Base-by-base conservation (phyloP, 1,140 invertebrate genomes). In the Sinonovacula constricta region DNA sequence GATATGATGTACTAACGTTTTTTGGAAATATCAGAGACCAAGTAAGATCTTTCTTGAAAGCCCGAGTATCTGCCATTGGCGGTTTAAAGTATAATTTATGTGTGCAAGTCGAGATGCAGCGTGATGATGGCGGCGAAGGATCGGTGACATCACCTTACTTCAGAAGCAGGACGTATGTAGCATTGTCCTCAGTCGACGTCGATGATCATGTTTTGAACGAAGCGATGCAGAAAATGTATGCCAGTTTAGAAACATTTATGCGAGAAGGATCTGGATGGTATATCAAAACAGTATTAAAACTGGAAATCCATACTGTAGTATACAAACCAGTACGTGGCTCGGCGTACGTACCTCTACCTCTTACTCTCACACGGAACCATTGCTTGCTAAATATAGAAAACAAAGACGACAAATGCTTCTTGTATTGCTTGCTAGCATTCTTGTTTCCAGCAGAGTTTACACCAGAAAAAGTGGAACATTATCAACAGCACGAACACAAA, bases 151-250 rank as follows among this genome's bases (percentile, higher is more conserved):
- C 45, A 4, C 66, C 66, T 22, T 54, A 53, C n/a, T 68, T 53
- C 33, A 53, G 66, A 68, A 68, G 66, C 33, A 24, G 51, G 1
- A 68, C 45, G 10, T 67, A 51, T 51, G 28, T 30, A 18, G 54
- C 51, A 54, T 30, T 68, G 26, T 54, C 66, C 4, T 26, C 28
- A 22, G 66, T 53, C 33, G 49, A 54, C 33, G 2, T 51, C 5
- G 39, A 30, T 24, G 66, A 68, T n/a, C 49, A 68, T 28, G 22
- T 30, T 68, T 54, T 68, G 33, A 68, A 68, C 33, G 66, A 68
- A 31, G 60, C 66, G 3, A 63, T n/a, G n/a, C n/a, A n/a, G n/a
- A n/a, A n/a, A n/a, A n/a, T n/a, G n/a, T n/a, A n/a, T n/a, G n/a
- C n/a, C n/a, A n/a, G n/a, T n/a, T n/a, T n/a, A n/a, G n/a, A n/a